Evolutionary conservation across 2,797 vertebrate genomes (phyloP), one percentile per base, ranked within the genome.

Genomic region (Atherinosoma microstoma): DNA sequence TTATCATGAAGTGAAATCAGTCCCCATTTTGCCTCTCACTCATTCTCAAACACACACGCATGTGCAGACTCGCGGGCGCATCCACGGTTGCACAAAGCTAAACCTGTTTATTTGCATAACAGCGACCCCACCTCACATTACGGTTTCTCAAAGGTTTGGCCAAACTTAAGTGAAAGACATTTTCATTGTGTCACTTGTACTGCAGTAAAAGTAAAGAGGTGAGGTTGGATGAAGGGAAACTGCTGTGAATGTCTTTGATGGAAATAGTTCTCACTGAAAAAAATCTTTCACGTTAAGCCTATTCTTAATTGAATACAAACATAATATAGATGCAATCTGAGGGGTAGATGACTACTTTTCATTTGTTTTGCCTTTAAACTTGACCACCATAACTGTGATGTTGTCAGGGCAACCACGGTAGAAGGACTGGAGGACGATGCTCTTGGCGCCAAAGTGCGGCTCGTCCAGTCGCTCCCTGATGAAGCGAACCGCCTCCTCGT

Each of bases 361-460:
- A 35, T 92, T 91, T 0, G 92, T 83, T 92, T 96, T 97, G 91
- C 94, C 94, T 90, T 97, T 97, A 90, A 99, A 99, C 94, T 99
- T 99, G 59, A 99, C 96, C 91, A 99, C 97, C 98, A 99, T 99
- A 77, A 99, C 98, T 0, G 98, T 99, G 90, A 99, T 99, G 70
- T 99, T 99, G 90, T 99, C 98, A 3, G 98, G 97, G 81, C 98
- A 99, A 29, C 98, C 98, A 0, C 97, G 91, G 89, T 98, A 97
- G 79, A 96, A 99, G 27, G 98, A 98, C 93, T 99, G 98, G 38
- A 99, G 94, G 49, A 98, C 97, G 67, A 99, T 98, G 91, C 97
- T 99, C 91, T 99, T 99, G 63, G 98, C 97, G 0, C 97, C 98
- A 1, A 98, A 97, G 90, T 97, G 98, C 91, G 84, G 98, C 89